Evolutionary conservation across 2,888 invertebrate species (phyloP).

Genomic region (Tuta absoluta): DNA sequence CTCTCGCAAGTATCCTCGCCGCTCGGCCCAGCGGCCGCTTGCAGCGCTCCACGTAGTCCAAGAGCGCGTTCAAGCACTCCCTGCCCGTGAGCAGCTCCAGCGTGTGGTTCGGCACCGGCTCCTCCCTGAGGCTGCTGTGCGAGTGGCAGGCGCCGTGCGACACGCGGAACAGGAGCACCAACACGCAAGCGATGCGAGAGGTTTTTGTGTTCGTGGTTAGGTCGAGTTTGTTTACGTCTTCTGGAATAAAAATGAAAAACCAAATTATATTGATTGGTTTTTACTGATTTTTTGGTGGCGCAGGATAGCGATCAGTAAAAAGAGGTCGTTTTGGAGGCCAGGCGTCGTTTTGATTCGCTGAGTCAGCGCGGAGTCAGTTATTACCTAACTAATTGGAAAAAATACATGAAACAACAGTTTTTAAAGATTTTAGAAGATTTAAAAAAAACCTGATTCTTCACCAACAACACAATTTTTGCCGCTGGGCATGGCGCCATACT

Average conservation of each 20-base stretch:
- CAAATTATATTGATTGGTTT: too few species aligned
- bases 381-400: too few species aligned
- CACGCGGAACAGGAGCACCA: slow-evolving; percentile 67
- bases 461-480: too few species aligned
- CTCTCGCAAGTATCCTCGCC: slow-evolving; percentile 75
- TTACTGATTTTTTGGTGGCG: too few species aligned
- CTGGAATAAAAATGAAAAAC: slow-evolving; percentile 42
- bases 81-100: slow-evolving; percentile 62
- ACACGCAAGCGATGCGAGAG: slow-evolving; percentile 66
- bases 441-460: too few species aligned
- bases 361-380: too few species aligned
- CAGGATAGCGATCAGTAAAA: too few species aligned
- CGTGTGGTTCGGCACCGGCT: slow-evolving; percentile 56
- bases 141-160: slow-evolving; percentile 62
- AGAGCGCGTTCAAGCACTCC: slow-evolving; percentile 67
- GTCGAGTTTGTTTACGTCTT: slow-evolving; percentile 47
- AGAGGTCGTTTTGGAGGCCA: too few species aligned
- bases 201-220: slow-evolving; percentile 49
- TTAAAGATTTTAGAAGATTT: too few species aligned
- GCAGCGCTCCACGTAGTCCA: slow-evolving; percentile 73
- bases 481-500: too few species aligned
- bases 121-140: slow-evolving; percentile 50
- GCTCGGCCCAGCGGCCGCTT: slow-evolving; percentile 73
- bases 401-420: too few species aligned
- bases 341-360: too few species aligned